Evolutionary conservation across 1,140 invertebrate species (phyloP), one percentile per base, ranked within the genome.

Genomic region (Drosophila arawakana): DNA sequence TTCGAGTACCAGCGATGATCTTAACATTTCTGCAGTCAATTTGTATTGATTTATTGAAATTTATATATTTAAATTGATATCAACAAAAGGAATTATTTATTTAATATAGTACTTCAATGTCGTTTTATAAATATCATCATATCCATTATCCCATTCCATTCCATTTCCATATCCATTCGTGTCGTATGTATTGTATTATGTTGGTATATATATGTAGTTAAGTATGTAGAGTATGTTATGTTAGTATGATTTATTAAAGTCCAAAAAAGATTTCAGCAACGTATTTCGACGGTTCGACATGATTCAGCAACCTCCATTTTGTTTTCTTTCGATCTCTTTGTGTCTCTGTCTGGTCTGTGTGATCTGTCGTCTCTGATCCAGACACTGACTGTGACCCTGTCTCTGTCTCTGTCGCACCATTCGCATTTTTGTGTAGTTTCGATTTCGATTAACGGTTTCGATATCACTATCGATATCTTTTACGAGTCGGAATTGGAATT

Each of bases 241-340:
- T 49, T 55, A 49, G 44, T 71, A 62, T 73, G 54, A 62, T 65
- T 80, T 60, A 73, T 76, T 79, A 60, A 73, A 76, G 83, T 82
- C 83, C 83, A 80, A 86, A 78, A 69, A 77, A 75, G 83, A 83
- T 86, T 86, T 86, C 83, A 86, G 83, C 83, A 86, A 86, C 80
- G 68, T 88, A 83, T 79, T 86, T 86, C 73, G 83, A 86, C 84
- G 83, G 83, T 78, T 89, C 73, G 83, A 86, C 83, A 88, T 80
- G 76, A 74, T 80, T 88, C 77, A 80, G 83, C 76, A 86, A 80
- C 80, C 37, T 55, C 83, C 78, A 18, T n/a, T 34, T 13, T 57
- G 34, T 58, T 9, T 49, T 30, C 25, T 30, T 30, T 30, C 6
- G 25, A 30, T 30, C 25, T 30, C 25, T 5, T 30, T 30, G 15